Base-by-base conservation (phyloP, 1,140 invertebrate genomes). In the Chironomus tepperi region DNA sequence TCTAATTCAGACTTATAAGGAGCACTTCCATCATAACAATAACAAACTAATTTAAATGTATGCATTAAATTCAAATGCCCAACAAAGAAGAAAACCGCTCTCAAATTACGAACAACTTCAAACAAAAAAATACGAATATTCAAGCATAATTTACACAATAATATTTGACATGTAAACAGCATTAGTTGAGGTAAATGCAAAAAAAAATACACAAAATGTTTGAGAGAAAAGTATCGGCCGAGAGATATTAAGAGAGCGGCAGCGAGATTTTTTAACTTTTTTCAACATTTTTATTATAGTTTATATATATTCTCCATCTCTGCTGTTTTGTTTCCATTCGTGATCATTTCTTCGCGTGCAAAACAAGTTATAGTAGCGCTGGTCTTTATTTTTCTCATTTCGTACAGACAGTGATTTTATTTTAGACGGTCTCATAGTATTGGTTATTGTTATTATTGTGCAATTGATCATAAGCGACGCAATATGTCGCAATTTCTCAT, bases 401-500 rank as follows among this genome's bases (percentile, higher is more conserved):
- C 12, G n/a, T 57, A 57, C 12, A 57, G n/a, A 57, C 47, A 57
- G 47, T 57, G 47, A 57, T 57, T 57, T 57, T 47, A n/a, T 47
- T 57, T 57, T 57, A 57, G 47, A n/a, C 9, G 8, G 47, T 57
- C 47, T 57, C 47, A 57, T 57, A 57, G 47, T 57, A n/a, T 57
- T 57, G 47, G 47, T 57, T 57, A 57, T 57, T 57, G 47, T 57
- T 57, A 57, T 57, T 57, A n/a, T 57, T 57, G 47, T 57, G 47
- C 47, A 57, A 57, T 57, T 57, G 47, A 57, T 57, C 47, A 57
- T 57, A 57, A 57, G 47, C 47, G 47, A 57, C 47, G n/a, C 47
- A 57, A 57, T 57, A 57, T 57, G 47, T 57, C 47, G 47, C 47
- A 57, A 57, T 57, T 57, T 57, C n/a, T 57, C n/a, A 57, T n/a